Base-by-base conservation (phyloP, 2,888 invertebrate species). In the Meganola albula region DNA sequence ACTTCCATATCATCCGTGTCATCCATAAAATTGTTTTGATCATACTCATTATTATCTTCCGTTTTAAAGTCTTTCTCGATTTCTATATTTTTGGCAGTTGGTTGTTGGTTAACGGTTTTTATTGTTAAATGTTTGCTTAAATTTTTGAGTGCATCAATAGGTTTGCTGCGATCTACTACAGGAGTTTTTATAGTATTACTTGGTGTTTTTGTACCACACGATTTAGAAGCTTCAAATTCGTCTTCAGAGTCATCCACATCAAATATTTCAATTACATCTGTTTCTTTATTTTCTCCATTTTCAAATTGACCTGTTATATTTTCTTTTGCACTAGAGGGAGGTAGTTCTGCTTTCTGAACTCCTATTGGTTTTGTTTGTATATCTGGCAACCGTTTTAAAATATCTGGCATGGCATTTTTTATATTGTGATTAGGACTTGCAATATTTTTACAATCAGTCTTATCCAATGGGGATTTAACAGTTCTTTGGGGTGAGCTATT, bases 201-300 rank as follows among this genome's bases (percentile, higher is more conserved):
- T 20, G 20, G 20, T n/a, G 3, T 20, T 20, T 7, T 20, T 20
- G 7, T 3, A 20, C 8, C n/a, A 20, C 31, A 29, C 9, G 28
- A 6, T 20, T 34, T 39, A 16, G 14, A 31, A 9, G 27, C 40
- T 45, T 46, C 54, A 12, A 44, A 51, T 41, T 74, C 76, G 34
- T 84, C 79, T 51, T 84, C 84, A 28, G 83, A 83, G 47, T 83
- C 83, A 27, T 83, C 83, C 41, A 84, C 68, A 42, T 74, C 79
- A 38, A 71, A 80, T 44, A 82, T 74, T 63, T 84, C 84, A 37
- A 75, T 67, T 32, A 75, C 63, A 37, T 63, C 57, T 13, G 72
- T 68, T 21, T 74, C 53, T 31, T 68, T 60, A 20, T 41, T 29
- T 13, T 31, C 29, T n/a, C 27, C 16, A 37, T 36, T 56, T 56